phyloP scores from a whole-genome alignment of 1,140 invertebrate species.

The Sitodiplosis mosellana region DNA sequence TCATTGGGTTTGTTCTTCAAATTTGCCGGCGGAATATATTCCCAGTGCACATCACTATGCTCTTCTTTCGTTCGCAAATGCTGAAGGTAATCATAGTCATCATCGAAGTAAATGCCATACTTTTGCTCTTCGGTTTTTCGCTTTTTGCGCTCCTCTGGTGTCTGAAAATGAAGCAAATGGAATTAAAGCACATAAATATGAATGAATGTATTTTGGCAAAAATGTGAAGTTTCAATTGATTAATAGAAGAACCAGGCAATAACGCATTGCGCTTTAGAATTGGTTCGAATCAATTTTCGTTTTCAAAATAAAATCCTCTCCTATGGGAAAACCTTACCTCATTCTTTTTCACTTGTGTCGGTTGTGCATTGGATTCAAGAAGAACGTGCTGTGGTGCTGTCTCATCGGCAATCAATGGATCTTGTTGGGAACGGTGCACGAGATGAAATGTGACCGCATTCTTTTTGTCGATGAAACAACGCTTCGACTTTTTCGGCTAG shows the following conservation, averaged over 20 bases:
- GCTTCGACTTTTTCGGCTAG: constrained; percentile 53
- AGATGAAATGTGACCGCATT: constrained; percentile 79
- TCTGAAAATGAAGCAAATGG: neutral
- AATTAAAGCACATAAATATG: neutral
- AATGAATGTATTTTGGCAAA: too few relatives aligned
- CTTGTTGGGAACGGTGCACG: constrained; percentile 79
- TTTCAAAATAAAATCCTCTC: too few relatives aligned
- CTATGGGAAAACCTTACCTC: constrained; percentile 2
- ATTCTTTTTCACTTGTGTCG: constrained; percentile 10
- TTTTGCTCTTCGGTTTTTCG: constrained; percentile 62
- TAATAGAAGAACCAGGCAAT: too few relatives aligned
- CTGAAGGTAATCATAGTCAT: constrained; percentile 91
- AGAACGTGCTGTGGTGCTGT: constrained; percentile 73
- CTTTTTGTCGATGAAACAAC: constrained; percentile 84
- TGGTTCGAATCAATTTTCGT: too few relatives aligned
- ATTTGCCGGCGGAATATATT: constrained; percentile 22
- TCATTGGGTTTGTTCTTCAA: constrained; percentile 9
- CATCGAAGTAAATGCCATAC: constrained; percentile 90
- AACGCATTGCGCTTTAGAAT: too few relatives aligned
- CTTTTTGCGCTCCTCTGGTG: constrained; percentile 27
- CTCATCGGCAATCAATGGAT: constrained; percentile 77
- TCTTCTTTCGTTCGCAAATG: constrained; percentile 52
- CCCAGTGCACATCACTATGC: constrained; percentile 19
- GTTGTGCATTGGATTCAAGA: constrained; percentile 26
- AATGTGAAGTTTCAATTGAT: too few relatives aligned